Conservation (phyloP, 2,113 vertebrate species). For the Platanista minor region DNA sequence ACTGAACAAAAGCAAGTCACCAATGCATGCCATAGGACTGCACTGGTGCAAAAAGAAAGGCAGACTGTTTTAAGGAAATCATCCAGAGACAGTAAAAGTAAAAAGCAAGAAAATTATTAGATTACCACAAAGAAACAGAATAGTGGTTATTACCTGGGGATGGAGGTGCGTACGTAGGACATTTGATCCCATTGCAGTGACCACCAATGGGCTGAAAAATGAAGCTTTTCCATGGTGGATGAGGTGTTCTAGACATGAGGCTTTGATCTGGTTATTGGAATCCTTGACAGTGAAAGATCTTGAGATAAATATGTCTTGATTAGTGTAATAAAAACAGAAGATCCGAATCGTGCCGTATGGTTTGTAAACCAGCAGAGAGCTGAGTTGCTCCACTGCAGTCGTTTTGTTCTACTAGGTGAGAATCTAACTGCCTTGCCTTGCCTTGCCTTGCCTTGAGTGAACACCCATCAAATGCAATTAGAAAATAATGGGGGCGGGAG, state of each 20-base stretch:
- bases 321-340: background rate
- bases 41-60: background rate
- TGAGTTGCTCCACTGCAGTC: background rate
- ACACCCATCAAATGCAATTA: background rate
- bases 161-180: background rate
- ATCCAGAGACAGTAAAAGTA: background rate
- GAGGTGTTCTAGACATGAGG: background rate
- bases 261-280: background rate
- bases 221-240: background rate
- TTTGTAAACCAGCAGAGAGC: background rate
- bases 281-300: background rate
- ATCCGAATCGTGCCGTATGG: background rate
- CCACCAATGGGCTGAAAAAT: background rate
- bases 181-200: background rate
- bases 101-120: background rate
- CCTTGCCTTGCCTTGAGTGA: too few species aligned
- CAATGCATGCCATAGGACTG: background rate
- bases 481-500: background rate
- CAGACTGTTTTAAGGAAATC: background rate
- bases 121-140: background rate
- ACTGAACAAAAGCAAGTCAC: background rate
- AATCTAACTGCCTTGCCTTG: background rate
- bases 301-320: background rate
- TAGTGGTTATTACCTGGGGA: background rate
- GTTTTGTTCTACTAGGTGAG: background rate